phyloP scores from a whole-genome alignment of 2,113 vertebrate species.

The Hemicordylus capensis region DNA sequence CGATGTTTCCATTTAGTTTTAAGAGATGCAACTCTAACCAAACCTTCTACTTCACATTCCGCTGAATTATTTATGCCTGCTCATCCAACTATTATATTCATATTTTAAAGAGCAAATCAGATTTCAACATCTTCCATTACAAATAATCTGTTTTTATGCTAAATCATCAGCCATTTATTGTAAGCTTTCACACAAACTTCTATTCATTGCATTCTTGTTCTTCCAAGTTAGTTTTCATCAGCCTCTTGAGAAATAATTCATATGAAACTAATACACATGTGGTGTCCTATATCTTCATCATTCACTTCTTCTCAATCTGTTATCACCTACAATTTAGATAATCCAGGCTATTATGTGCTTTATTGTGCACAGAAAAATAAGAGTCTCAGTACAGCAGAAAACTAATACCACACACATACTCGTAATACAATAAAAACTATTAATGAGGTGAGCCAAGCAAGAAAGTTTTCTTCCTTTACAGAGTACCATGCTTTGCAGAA shows the following conservation, averaged over 20 bases:
- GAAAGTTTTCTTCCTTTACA: slow-evolving; percentile 30
- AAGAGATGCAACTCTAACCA: slow-evolving; percentile 22
- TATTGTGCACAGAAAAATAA: slow-evolving; percentile 85
- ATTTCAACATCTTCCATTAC: slow-evolving; percentile 27
- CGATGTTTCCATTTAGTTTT: neutral
- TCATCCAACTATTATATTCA: slow-evolving; percentile 30
- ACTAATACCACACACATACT: slow-evolving; percentile 77
- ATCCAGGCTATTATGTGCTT: slow-evolving; percentile 84
- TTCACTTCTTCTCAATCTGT: slow-evolving; percentile 85
- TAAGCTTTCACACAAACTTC: slow-evolving; percentile 61
- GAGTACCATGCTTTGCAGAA: neutral
- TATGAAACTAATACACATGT: slow-evolving; percentile 84
- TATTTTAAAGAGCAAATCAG: slow-evolving; percentile 43
- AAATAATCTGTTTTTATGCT: slow-evolving; percentile 53
- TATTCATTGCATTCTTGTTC: slow-evolving; percentile 60
- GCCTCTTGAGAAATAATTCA: slow-evolving; percentile 88
- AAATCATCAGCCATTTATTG: slow-evolving; percentile 54
- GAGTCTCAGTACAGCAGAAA: slow-evolving; percentile 76
- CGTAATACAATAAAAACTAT: slow-evolving; percentile 64
- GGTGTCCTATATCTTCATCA: slow-evolving; percentile 86
- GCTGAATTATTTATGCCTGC: slow-evolving; percentile 9
- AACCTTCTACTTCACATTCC: neutral
- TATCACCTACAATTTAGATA: slow-evolving; percentile 90
- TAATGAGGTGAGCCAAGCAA: slow-evolving; percentile 51
- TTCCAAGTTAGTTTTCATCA: slow-evolving; percentile 73